Base-by-base conservation (phyloP, 2,888 invertebrate species). In the Priocnemis perturbator region DNA sequence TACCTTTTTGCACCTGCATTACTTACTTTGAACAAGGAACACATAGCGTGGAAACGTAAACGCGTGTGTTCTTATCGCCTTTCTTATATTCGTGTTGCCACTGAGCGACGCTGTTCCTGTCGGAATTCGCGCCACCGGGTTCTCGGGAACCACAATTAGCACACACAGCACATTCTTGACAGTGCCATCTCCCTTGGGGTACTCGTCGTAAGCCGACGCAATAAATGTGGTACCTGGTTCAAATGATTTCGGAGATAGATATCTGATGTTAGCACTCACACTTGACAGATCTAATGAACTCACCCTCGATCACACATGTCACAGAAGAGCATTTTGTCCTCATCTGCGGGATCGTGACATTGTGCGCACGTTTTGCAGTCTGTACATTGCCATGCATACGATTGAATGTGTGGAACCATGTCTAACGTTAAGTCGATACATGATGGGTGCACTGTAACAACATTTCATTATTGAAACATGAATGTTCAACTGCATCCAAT, bases 261-360 rank as follows among this genome's bases (percentile, higher is more conserved):
- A 55, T 1, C 20, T 64, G 48, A 1, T 67, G 45, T 21, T 47
- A 52, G 15, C n/a, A 60, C 53, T 5, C 26, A 60, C 15, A 47
- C 47, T 2, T 17, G 7, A 15, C 7, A 47, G 2, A 5, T 30
- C 37, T 50, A 11, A 20, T 17, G 60, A 57, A 74, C 86, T 80
- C 84, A 91, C 90, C 97, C 97, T 86, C 97, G 92, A 90, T 98
- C 98, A 90, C 98, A 98, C 85, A 95, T 94, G 89, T 98, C 97
- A 89, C 98, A 98, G 90, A 95, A 97, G 85, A 98, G 92, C 96
- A 97, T 97, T 90, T 96, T 95, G 86, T 96, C 96, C 90, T 95
- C 96, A 88, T 95, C 95, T 77, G 93, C 93, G 45, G 95, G 94
- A 87, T 94, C 94, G 81, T 93, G 92, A 89, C 98, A 98, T 77